Percentiles rank a stretch among this genome's conserved stretches.
phyloP scores from a whole-genome alignment of 2,888 invertebrate species.

The Merodon equestris region DNA sequence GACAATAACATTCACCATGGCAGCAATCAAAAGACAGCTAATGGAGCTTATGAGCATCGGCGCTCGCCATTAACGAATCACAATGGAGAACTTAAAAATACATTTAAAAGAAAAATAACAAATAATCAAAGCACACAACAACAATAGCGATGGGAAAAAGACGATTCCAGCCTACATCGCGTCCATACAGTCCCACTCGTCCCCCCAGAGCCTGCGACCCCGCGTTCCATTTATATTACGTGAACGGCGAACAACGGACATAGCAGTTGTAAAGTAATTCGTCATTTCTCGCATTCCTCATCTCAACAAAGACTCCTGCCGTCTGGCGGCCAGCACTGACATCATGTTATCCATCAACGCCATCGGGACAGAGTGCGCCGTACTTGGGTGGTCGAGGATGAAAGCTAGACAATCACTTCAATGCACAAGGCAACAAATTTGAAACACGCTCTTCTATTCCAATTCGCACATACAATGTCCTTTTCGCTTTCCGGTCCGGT shows the following conservation, averaged over 20 bases:
- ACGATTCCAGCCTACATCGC: conserved; percentile 2
- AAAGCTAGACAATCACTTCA: conserved; percentile 1
- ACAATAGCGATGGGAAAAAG: background rate
- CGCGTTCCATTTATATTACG: conserved; percentile 61
- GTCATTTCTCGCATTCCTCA: conserved; percentile 48
- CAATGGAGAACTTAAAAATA: conserved; percentile 32
- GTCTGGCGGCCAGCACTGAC: conserved; percentile 45
- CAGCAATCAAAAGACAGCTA: conserved; percentile 42
- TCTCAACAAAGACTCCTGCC: conserved; percentile 49
- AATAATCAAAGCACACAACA: conserved; percentile 24
- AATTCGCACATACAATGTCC: conserved; percentile 51
- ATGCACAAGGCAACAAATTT: conserved; percentile 35
- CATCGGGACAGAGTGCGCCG: conserved; percentile 5
- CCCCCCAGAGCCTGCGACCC: conserved; percentile 10
- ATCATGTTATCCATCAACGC: conserved; percentile 53
- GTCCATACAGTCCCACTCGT: too few species aligned
- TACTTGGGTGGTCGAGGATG: conserved; percentile 1
- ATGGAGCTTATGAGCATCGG: conserved; percentile 48
- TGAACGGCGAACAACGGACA: conserved; percentile 14
- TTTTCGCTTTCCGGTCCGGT: conserved; percentile 23
- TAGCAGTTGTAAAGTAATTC: conserved; percentile 43
- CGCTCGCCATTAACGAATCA: conserved; percentile 19
- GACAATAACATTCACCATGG: background rate
- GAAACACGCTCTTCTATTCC: conserved; percentile 52
- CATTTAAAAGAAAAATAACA: conserved; percentile 11